Evolutionary conservation across 2,113 vertebrate genomes (phyloP).

Genomic region (Chlorodrepanis virens): DNA sequence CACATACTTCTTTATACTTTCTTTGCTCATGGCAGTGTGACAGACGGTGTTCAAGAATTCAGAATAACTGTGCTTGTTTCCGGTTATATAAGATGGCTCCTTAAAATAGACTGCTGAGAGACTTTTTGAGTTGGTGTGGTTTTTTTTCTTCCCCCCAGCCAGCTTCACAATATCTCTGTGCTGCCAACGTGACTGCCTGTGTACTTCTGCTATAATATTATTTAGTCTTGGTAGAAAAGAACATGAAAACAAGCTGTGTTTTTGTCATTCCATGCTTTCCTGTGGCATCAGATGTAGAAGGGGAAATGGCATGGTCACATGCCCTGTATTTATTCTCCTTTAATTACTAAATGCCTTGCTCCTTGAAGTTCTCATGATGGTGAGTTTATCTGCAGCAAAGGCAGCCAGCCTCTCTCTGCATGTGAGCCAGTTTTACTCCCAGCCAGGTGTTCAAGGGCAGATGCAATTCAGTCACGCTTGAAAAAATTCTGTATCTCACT

Average conservation of each 20-base stretch:
- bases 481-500: neutral
- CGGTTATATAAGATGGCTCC: conserved; percentile 24
- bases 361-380: neutral
- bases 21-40: neutral
- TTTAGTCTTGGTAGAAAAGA: neutral
- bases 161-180: neutral
- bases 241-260: neutral
- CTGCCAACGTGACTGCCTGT: neutral
- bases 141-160: neutral
- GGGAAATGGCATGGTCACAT: neutral
- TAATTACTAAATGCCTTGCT: neutral
- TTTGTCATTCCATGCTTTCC: neutral
- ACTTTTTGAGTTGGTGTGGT: neutral
- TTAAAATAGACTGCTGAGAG: conserved; percentile 45
- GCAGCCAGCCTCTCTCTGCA: neutral
- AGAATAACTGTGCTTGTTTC: conserved; percentile 35
- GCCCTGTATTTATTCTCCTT: neutral
- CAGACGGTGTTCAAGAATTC: conserved; percentile 41
- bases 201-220: neutral
- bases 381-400: neutral
- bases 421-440: neutral
- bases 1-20: conserved; percentile 1
- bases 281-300: neutral
- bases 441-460: neutral
- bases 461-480: neutral